Conservation (phyloP, 2,113 vertebrate genomes). For the Trichomycterus rosablanca region DNA sequence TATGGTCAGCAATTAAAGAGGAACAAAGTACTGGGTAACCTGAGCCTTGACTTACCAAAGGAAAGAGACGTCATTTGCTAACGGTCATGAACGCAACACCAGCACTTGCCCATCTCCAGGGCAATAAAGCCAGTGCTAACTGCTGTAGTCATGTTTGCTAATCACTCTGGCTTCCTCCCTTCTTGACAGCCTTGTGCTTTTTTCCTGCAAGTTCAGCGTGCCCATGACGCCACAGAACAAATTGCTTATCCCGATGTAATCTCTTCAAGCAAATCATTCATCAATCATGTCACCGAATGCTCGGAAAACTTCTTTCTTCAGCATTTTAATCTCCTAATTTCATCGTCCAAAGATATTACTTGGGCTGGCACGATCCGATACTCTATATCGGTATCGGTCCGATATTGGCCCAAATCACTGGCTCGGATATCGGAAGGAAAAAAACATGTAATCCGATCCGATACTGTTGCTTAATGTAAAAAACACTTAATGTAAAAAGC, state of each 20-base stretch:
- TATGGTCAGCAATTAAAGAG: constrained; percentile 69
- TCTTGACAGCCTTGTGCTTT: constrained; percentile 32
- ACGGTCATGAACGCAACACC: constrained; percentile 51
- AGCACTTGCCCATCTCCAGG: constrained; percentile 46
- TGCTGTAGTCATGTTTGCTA: constrained; percentile 53
- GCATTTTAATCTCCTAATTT: constrained; percentile 35
- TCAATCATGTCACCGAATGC: constrained; percentile 13
- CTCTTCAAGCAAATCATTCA: constrained; percentile 35
- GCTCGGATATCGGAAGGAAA: too few species aligned
- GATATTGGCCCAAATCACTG: too few species aligned
- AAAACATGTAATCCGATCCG: too few species aligned
- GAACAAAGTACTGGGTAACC: constrained; percentile 69
- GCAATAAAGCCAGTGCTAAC: constrained; percentile 60
- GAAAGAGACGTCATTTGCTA: constrained; percentile 58
- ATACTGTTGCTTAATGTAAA: too few species aligned
- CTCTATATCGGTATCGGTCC: too few species aligned
- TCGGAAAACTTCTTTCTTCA: constrained; percentile 19
- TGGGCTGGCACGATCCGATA: too few species aligned
- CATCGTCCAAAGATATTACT: too few species aligned
- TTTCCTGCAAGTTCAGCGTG: constrained; percentile 25
- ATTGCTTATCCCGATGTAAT: constrained; percentile 28
- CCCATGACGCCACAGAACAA: constrained; percentile 34
- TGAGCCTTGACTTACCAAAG: constrained; percentile 64
- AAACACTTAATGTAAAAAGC: too few species aligned
- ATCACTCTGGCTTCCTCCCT: constrained; percentile 42